Conservation (phyloP, 2,888 invertebrate species). For the Tuta absoluta region DNA sequence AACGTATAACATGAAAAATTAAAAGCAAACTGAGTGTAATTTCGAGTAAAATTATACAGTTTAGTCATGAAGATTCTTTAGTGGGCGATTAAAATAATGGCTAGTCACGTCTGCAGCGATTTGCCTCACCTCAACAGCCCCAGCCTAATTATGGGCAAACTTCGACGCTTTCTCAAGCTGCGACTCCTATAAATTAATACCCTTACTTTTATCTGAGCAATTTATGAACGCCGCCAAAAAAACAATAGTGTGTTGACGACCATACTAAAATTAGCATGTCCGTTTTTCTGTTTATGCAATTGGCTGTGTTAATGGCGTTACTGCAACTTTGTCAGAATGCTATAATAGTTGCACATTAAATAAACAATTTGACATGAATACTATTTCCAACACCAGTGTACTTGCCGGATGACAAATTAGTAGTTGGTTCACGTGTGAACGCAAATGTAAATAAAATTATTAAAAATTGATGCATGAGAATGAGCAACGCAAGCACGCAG, state of each 20-base stretch:
- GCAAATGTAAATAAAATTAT: constrained; percentile 25
- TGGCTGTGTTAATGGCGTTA: background rate
- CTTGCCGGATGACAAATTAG: constrained; percentile 9
- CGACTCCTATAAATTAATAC: constrained; percentile 6
- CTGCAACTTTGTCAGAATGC: background rate
- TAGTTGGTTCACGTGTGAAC: constrained; percentile 20
- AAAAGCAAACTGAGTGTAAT: constrained; percentile 29
- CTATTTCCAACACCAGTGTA: constrained; percentile 1
- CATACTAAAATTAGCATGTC: background rate
- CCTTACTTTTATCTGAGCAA: constrained; percentile 1
- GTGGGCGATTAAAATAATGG: constrained; percentile 35
- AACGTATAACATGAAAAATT: constrained; percentile 17
- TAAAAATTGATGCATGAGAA: constrained; percentile 25
- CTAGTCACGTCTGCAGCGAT: constrained; percentile 34
- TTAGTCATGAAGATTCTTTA: constrained; percentile 31
- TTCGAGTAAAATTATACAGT: constrained; percentile 34
- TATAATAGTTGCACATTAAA: background rate
- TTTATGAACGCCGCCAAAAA: background rate
- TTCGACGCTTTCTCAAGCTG: constrained; percentile 27
- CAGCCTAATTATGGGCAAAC: constrained; percentile 27
- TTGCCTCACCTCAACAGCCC: constrained; percentile 33
- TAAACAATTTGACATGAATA: background rate
- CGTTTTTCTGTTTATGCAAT: background rate
- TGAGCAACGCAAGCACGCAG: constrained; percentile 13
- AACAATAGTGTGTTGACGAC: background rate